Conservation (phyloP, 1,140 invertebrate genomes). For the Heliothis subflexa region DNA sequence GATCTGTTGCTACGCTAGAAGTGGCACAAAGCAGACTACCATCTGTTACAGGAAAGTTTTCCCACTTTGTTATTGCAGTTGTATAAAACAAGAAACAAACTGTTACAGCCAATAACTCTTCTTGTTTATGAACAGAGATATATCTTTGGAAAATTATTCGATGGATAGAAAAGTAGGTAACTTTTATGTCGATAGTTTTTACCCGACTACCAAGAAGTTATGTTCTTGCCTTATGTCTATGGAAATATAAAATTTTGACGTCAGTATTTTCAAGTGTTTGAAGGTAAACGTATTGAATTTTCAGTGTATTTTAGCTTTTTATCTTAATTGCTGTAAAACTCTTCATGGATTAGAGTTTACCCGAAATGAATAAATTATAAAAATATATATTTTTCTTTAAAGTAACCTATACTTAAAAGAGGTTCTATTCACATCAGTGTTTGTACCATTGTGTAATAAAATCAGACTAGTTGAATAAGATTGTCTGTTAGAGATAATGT, state of each 20-base stretch:
- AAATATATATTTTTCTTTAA: not conserved
- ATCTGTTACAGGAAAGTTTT: not conserved
- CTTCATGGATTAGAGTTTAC: no score
- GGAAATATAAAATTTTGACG: no score
- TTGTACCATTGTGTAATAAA: slow-evolving; percentile 70
- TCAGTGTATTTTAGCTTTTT: no score
- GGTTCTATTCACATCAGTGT: slow-evolving; percentile 25
- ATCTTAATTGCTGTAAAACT: no score
- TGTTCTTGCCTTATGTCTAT: not conserved
- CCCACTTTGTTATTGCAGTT: not conserved
- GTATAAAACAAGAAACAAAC: not conserved
- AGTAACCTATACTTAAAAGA: not conserved
- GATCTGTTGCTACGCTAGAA: slow-evolving; percentile 2
- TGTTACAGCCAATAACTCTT: slow-evolving; percentile 13
- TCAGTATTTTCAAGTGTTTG: no score
- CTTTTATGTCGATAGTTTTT: not conserved
- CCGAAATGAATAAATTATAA: no score
- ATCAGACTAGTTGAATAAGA: slow-evolving; percentile 67
- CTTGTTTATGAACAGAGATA: slow-evolving; percentile 19
- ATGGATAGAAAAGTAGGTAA: not conserved
- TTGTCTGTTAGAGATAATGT: slow-evolving; percentile 72
- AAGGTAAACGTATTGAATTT: no score
- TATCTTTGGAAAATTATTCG: not conserved
- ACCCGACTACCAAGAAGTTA: no score
- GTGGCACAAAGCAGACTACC: not conserved